Evolutionary conservation across 2,888 invertebrate genomes (phyloP).

Genomic region (Drosophila neotestacea): DNA sequence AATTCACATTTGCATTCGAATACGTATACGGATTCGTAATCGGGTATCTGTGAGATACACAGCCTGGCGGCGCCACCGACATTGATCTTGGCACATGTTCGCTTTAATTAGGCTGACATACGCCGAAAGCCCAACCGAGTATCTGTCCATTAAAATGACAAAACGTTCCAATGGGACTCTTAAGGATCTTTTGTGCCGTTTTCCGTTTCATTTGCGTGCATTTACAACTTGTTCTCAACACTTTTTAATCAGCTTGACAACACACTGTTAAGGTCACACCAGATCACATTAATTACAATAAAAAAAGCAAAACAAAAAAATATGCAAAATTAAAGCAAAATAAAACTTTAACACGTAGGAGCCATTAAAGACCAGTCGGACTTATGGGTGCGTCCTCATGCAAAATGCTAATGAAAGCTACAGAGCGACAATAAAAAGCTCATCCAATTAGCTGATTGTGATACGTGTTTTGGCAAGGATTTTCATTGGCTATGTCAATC

Average conservation of each 20-base stretch:
- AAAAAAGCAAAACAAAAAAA: conserved; percentile 25
- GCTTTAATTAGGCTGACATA: conserved; percentile 75
- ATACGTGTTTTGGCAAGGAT: conserved; percentile 77
- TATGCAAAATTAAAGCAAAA: conserved; percentile 20
- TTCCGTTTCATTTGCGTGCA: conserved; percentile 64
- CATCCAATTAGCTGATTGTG: conserved; percentile 79
- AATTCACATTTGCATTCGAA: conserved; percentile 41
- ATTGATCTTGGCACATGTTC: conserved; percentile 81
- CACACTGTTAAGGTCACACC: conserved; percentile 74
- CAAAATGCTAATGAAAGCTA: conserved; percentile 75
- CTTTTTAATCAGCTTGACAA: conserved; percentile 77
- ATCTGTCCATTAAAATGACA: conserved; percentile 67
- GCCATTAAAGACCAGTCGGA: conserved; percentile 65
- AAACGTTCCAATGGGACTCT: conserved; percentile 43
- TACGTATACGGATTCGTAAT: conserved; percentile 14
- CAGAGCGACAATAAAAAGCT: conserved; percentile 58
- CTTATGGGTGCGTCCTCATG: conserved; percentile 47
- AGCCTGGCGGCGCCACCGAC: conserved; percentile 69
- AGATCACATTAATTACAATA: conserved; percentile 77
- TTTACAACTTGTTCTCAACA: conserved; percentile 77
- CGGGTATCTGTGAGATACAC: conserved; percentile 61
- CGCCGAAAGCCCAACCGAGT: conserved; percentile 33
- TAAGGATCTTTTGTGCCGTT: conserved; percentile 36
- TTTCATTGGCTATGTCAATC: conserved; percentile 27
- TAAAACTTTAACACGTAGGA: conserved; percentile 61